Evolutionary conservation across 2,797 vertebrate genomes (phyloP).

Genomic region (Myotis myotis): DNA sequence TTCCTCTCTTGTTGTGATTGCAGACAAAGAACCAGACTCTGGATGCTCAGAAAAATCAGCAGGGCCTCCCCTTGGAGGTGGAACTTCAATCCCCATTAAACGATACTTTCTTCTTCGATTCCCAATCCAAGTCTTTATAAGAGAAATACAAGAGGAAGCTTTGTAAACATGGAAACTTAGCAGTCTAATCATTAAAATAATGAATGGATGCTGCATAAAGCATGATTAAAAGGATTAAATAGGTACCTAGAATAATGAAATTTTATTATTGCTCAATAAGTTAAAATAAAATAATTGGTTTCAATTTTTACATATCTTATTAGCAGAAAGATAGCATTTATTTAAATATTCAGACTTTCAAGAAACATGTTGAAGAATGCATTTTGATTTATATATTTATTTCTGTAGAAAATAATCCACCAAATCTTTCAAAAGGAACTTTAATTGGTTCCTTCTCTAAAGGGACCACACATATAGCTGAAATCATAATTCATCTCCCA

Average conservation of each 20-base stretch:
- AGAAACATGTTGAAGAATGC: neutral
- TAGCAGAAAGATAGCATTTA: neutral
- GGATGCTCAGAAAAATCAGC: conserved; percentile 91
- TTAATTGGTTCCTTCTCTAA: neutral
- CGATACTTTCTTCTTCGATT: conserved; percentile 98
- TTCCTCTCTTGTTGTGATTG: conserved; percentile 90
- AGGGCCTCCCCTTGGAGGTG: conserved; percentile 95
- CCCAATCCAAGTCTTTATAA: conserved; percentile 97
- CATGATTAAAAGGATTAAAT: conserved; percentile 4
- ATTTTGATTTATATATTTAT: neutral
- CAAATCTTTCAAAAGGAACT: conserved; percentile 49
- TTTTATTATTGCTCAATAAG: neutral
- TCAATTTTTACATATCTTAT: neutral
- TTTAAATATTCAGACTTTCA: conserved; percentile 50
- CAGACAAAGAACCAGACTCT: conserved; percentile 87
- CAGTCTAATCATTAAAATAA: conserved; percentile 44
- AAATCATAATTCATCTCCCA: neutral
- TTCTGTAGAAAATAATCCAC: conserved; percentile 11
- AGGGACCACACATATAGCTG: neutral
- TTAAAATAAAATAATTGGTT: conserved; percentile 22
- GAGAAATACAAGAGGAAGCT: conserved; percentile 80
- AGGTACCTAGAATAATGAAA: neutral
- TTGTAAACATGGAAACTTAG: conserved; percentile 49
- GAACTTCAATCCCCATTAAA: conserved; percentile 98
- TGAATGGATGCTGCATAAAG: conserved; percentile 32